Base-by-base conservation (phyloP, 2,113 vertebrate genomes). In the Psettodes erumei region DNA sequence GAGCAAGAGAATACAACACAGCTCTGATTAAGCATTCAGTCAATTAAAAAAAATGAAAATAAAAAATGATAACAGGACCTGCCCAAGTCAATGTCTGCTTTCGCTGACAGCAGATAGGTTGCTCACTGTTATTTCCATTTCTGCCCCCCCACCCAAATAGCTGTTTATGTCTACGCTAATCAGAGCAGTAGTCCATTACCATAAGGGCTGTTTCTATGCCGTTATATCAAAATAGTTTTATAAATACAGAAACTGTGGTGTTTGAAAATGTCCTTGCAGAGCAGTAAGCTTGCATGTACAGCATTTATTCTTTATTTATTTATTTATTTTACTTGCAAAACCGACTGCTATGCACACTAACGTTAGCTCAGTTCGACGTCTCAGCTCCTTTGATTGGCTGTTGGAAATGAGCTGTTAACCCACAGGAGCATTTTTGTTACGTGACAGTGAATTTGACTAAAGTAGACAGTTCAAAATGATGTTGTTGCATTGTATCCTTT, bases 391-490 rank as follows among this genome's bases (percentile, higher is more conserved):
- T 65, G 33, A 56, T 25, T 65, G 19, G 37, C 54, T 55, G 32
- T 54, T 74, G 35, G 10, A 75, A 85, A 74, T 23, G 2, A 21
- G 19, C 42, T 33, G 18, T 51, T 68, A n/a, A n/a, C 40, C 54
- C 71, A 48, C 51, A n/a, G 42, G 71, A 74, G 56, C 37, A 19
- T 79, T 88, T n/a, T 85, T 77, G 58, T 62, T 64, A 58, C 35
- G 58, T 70, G 67, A 77, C 66, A 71, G 55, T 64, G 32, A 33
- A 56, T 60, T 37, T 82, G n/a, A 65, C 33, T 6, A 33, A 63
- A 81, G 66, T 16, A 45, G 66, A 63, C 45, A 56, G 50, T 69
- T 76, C 53, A 47, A 71, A 76, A 48, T 37, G 10, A 56, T 76
- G 40, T 61, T 70, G 15, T 48, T 70, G 32, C 18, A 38, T 48